Evolutionary conservation across 2,113 vertebrate species (phyloP).

Genomic region (Pantherophis guttatus): DNA sequence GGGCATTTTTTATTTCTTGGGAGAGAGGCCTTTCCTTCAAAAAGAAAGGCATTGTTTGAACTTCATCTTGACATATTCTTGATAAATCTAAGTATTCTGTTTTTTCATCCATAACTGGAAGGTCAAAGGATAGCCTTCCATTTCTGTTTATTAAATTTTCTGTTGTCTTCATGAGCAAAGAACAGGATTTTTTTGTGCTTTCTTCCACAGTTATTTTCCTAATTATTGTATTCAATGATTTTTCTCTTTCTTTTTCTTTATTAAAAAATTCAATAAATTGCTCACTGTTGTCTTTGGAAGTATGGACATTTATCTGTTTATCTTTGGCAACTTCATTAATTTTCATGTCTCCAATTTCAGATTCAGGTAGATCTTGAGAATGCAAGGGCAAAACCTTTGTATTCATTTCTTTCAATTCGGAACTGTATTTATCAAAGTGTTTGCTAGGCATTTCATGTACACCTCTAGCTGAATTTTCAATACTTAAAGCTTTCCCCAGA

Average conservation of each 20-base stretch:
- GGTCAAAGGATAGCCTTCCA: slow-evolving; percentile 71
- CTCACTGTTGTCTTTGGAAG: slow-evolving; percentile 25
- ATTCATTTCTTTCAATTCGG: slow-evolving; percentile 22
- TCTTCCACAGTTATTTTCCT: slow-evolving; percentile 60
- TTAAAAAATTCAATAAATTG: slow-evolving; percentile 36
- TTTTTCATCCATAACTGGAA: slow-evolving; percentile 68
- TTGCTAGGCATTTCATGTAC: not conserved
- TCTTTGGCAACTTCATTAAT: slow-evolving; percentile 27
- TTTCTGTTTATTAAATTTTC: slow-evolving; percentile 65
- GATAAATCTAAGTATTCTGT: slow-evolving; percentile 54
- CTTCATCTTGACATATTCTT: slow-evolving; percentile 68
- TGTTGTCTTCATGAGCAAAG: slow-evolving; percentile 60
- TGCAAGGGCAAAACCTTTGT: slow-evolving; percentile 15
- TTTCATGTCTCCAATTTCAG: slow-evolving; percentile 38
- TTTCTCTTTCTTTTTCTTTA: slow-evolving; percentile 56
- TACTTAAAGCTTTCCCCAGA: slow-evolving; percentile 19
- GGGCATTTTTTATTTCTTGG: slow-evolving; percentile 52
- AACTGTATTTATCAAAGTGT: slow-evolving; percentile 19
- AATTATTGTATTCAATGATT: slow-evolving; percentile 48
- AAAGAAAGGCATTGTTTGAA: slow-evolving; percentile 51
- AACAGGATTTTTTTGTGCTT: slow-evolving; percentile 59
- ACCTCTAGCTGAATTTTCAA: slow-evolving; percentile 9
- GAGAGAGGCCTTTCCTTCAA: slow-evolving; percentile 54
- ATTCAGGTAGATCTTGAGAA: slow-evolving; percentile 23
- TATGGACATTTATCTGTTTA: slow-evolving; percentile 29